Base-by-base conservation (phyloP, 2,797 vertebrate genomes). In the Esox lucius region DNA sequence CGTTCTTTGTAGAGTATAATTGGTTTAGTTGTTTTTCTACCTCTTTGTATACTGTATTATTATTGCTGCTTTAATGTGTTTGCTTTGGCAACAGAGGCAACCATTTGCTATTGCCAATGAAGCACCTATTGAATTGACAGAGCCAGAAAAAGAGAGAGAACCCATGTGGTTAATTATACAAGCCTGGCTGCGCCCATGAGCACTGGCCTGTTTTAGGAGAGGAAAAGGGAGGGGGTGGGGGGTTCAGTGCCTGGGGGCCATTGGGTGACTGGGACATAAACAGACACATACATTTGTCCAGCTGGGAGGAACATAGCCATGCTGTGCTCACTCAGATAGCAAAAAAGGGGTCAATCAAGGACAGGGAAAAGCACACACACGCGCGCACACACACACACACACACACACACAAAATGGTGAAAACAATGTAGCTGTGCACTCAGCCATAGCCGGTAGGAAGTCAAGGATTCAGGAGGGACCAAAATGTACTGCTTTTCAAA, bases 321-420 rank as follows among this genome's bases (percentile, higher is more conserved):
- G 64, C 24, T 0, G 71, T 71, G 51, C 72, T 75, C 42, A 71
- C 59, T 74, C 49, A 72, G 75, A 73, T 70, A 75, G 75, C 42
- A 46, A 71, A 73, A 61, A 56, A 28, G 72, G 33, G n/a, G 3
- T 33, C 69, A 28, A 56, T 7, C 65, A 46, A 72, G 49, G 53
- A 72, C 70, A 56, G 49, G 13, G 68, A 53, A 24, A 26, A 70
- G 42, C 69, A 51, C 46, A 17, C 46, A 24, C n/a, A 11, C 39
- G 49, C n/a, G 12, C 13, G 8, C 35, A 26, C 19, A 42, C 67
- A 68, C n/a, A n/a, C 39, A 48, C 11, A 22, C 8, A 22, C 17
- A 46, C 2, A 3, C 35, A 39, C 35, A 39, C 3, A 39, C 35
- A 39, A n/a, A n/a, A n/a, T n/a, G n/a, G n/a, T n/a, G n/a, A n/a